Evolutionary conservation across 2,888 invertebrate genomes (phyloP), one percentile per base, ranked within the genome.

Genomic region (Slavum lentiscoides): DNA sequence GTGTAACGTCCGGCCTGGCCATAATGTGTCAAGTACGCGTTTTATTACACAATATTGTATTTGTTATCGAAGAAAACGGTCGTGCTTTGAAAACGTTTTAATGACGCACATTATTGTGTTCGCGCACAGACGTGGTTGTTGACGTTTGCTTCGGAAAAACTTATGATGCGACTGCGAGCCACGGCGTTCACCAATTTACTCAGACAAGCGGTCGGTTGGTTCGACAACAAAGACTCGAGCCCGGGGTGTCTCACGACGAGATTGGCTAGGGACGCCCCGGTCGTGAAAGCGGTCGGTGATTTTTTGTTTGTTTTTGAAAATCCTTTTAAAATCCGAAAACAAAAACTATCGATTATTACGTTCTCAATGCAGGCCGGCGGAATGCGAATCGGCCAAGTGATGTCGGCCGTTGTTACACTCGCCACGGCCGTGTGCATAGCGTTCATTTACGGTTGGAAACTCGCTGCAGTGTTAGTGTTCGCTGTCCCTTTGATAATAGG

Each of bases 191-290:
- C 84, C 23, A 87, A 87, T 82, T 85, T 88, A 64, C 82, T 88
- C 21, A 83, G 86, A 8, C 87, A 87, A 84, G 85, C 88, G 39
- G 85, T 87, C 21, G 86, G 85, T 7, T 88, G 87, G 86, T 88
- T 88, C 83, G 88, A 88, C 83, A 83, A 85, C 72, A 85, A 86
- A 6, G 83, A 84, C 7, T 86, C 86, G 82, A 85, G 86, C 2
- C 85, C 86, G 30, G 87, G 87, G 15, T 87, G 86, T 83, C 83
- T 87, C 58, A 85, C 86, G 30, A 87, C 87, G 0, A 84, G 87
- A 30, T 84, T 88, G 39, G 87, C 88, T 17, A 85, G 87, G 53
- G 88, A 88, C 84, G 86, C 87, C 17, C 87, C 88, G 2, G 85
- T 87, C 74, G 85, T 88, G 13, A 87, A 87, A 85, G 82, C 84